A percentile compares a stretch with the other conserved stretches of the same genome.
phyloP scores from a whole-genome alignment of 2,888 invertebrate genomes.

The Teleiodes luculella region DNA sequence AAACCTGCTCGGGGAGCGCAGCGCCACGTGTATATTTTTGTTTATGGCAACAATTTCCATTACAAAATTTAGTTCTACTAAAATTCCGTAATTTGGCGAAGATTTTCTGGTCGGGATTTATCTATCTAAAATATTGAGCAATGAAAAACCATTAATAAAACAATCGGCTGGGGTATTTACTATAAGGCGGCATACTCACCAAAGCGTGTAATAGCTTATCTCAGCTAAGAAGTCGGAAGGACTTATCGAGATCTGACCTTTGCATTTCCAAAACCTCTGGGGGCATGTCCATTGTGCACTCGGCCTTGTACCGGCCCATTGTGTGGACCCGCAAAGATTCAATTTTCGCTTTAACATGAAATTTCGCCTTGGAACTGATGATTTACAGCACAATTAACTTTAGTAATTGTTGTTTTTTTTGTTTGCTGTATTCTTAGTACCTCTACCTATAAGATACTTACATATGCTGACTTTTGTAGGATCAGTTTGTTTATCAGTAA shows the following conservation, averaged over 20 bases:
- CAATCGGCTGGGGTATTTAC: background rate
- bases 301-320: conserved; percentile 44
- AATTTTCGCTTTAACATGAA: conserved; percentile 60
- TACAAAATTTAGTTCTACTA: too few relatives aligned
- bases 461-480: too few relatives aligned
- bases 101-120: too few relatives aligned
- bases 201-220: conserved; percentile 63
- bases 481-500: too few relatives aligned
- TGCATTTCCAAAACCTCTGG: conserved; percentile 67
- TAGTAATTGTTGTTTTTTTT: background rate
- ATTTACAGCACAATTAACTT: conserved; percentile 31
- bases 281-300: conserved; percentile 52
- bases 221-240: conserved; percentile 55
- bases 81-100: too few relatives aligned
- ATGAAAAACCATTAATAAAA: background rate
- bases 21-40: too few relatives aligned
- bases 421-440: too few relatives aligned
- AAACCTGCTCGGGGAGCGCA: too few relatives aligned
- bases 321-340: conserved; percentile 31
- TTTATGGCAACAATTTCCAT: too few relatives aligned
- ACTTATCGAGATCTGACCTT: conserved; percentile 69
- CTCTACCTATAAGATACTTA: too few relatives aligned
- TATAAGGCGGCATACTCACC: conserved; percentile 32
- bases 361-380: conserved; percentile 60
- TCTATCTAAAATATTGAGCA: too few relatives aligned